These are phyloP conservation scores for Crenuchus spilurus DNA, from an alignment of 2,797 vertebrate genomes.

Conservation along the genomic window DNA sequence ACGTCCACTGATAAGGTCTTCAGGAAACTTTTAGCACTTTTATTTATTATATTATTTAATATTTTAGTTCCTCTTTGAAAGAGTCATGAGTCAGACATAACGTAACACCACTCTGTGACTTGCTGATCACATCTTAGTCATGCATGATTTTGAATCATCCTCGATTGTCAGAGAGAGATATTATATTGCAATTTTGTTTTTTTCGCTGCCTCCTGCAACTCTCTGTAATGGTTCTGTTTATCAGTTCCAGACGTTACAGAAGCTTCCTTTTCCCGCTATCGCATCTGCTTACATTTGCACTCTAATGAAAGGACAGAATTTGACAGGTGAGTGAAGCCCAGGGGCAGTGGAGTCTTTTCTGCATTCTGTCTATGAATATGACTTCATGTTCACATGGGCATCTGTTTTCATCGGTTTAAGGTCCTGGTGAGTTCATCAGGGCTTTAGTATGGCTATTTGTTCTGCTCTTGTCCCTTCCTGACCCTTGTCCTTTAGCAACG, in stretches of 20 bases:
- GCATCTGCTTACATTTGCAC: constrained; percentile 11
- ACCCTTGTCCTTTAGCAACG: constrained; percentile 16
- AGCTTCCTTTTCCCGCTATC: not conserved
- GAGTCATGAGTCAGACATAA: not conserved
- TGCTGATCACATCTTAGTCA: not conserved
- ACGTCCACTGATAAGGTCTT: no score
- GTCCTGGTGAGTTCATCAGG: constrained; percentile 14
- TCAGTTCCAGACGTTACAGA: constrained; percentile 6
- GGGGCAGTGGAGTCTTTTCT: constrained; percentile 7
- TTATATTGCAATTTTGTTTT: not conserved
- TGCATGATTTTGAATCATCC: not conserved
- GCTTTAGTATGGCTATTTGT: constrained; percentile 14
- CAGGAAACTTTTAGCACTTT: no score
- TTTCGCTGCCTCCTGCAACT: not conserved
- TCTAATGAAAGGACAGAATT: constrained; percentile 34
- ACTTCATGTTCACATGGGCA: constrained; percentile 18
- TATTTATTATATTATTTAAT: no score
- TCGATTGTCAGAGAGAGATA: not conserved
- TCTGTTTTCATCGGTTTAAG: constrained; percentile 1
- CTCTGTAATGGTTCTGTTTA: constrained; percentile 12
- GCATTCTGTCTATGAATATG: constrained; percentile 5
- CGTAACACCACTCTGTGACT: not conserved
- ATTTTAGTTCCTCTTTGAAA: not conserved
- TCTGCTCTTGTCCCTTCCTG: constrained; percentile 29
- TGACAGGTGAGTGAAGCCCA: constrained; percentile 37